phyloP scores from a whole-genome alignment of 2,888 invertebrate genomes.

The Incurvaria masculella region DNA sequence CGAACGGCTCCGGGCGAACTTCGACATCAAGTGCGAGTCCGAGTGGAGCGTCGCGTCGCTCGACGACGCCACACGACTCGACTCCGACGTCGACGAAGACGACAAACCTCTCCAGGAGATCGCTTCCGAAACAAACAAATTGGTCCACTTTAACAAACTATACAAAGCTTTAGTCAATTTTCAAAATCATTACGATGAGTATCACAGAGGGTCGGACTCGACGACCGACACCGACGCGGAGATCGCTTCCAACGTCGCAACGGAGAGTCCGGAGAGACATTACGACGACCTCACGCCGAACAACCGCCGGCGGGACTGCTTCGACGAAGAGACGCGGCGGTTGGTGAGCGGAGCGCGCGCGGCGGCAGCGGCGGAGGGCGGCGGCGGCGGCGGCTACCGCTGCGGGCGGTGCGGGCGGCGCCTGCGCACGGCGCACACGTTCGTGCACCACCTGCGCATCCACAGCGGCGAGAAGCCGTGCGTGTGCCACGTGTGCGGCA shows the following conservation, averaged over 20 bases:
- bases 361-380: conserved; percentile 29
- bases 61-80: too few relatives aligned
- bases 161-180: conserved; percentile 33
- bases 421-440: conserved; percentile 60
- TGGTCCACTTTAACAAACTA: conserved; percentile 25
- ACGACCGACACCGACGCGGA: conserved; percentile 17
- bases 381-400: conserved; percentile 53
- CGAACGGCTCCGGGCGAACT: too few relatives aligned
- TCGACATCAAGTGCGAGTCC: too few relatives aligned
- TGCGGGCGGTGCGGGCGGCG: conserved; percentile 58
- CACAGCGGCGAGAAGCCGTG: conserved; percentile 65
- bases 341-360: conserved; percentile 25
- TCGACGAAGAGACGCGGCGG: conserved; percentile 38
- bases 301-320: conserved; percentile 33
- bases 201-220: conserved; percentile 20
- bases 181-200: conserved; percentile 28
- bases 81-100: conserved; percentile 21
- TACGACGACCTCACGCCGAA: conserved; percentile 34
- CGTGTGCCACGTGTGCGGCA: conserved; percentile 64
- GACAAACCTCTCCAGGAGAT: conserved; percentile 25
- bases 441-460: conserved; percentile 59
- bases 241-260: conserved; percentile 30
- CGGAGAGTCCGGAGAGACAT: neutral
- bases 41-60: too few relatives aligned
- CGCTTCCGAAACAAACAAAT: conserved; percentile 6